Base-by-base conservation (phyloP, 1,140 invertebrate species). In the Tachypleus tridentatus region DNA sequence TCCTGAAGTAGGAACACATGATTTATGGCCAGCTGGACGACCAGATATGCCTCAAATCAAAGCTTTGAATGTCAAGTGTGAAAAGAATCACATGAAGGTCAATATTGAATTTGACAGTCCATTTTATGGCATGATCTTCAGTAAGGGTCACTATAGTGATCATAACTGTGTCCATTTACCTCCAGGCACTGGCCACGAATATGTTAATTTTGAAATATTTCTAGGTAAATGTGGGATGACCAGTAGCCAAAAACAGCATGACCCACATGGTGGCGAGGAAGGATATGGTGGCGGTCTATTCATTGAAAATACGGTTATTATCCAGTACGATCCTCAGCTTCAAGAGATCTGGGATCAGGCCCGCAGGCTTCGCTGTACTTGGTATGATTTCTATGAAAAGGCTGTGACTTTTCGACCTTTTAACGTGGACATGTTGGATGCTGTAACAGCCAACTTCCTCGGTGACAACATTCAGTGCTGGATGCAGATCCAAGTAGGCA, bases 401-500 rank as follows among this genome's bases (percentile, higher is more conserved):
- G 87, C 89, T 0, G 91, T 95, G 49, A 92, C 91, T 7, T 94
- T 95, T 80, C 81, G 90, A 71, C 91, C 91, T 48, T 95, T 93
- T 84, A 74, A 78, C 70, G 91, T 95, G 29, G 91, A 95, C 75
- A 94, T 93, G 89, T 74, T 95, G 67, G 89, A 95, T 73, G 91
- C 91, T 0, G 91, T 94, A 48, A 93, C 91, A 0, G 91, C 91
- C 29, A 94, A 95, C 80, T 95, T 95, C 82, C 81, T 94, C 66
- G 92, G 92, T 9, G 92, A 95, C 78, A 95, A 95, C 77, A 80
- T 95, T 62, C 91, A 93, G 75, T 95, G 91, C 76, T 95, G 91
- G 91, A 94, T 94, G 91, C 91, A 94, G 76, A 93, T 95, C 68
- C 91, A 95, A 72, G 91, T 94, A 5, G 93, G 93, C 29, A 96